Base-by-base conservation (phyloP, 1,140 invertebrate species). In the Heliconius himera region DNA sequence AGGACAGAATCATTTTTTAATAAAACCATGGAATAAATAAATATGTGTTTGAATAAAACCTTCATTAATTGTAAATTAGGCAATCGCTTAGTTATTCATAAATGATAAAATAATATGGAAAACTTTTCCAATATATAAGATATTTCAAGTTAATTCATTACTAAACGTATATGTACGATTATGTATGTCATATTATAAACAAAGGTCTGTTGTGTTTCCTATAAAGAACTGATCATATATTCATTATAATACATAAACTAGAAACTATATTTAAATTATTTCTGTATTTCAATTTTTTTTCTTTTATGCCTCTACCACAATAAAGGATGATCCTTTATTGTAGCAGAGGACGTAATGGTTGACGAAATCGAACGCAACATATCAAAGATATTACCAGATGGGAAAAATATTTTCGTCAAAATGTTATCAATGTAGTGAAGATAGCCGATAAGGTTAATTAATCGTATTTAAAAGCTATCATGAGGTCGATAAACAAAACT, bases 401-500 rank as follows among this genome's bases (percentile, higher is more conserved):
- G n/a, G 54, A 22, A 60, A 22, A 22, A 60, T 22, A n/a, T 22
- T 66, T 66, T 3, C 60, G 26, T 66, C 60, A 29, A 26, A 11
- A 66, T 29, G 60, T 1, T 29, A 66, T 66, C 22, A 29, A 11
- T 29, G 22, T 66, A 66, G 11, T 2, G 4, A 29, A 66, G 60
- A 66, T 26, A 29, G 4, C 13, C 11, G 60, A 66, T 66, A 66
- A 29, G 11, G 26, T 66, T 66, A 66, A 66, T 66, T 13, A 66
- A 26, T 66, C 13, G 26, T 29, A 66, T 66, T 66, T 22, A 66
- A 66, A 66, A 29, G 60, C 26, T 60, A 16, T 66, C 26, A 16
- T 72, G 2, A 38, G 36, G 70, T 72, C 70, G 70, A 72, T 16
- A 66, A 72, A 72, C 33, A 66, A 66, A 72, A 38, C 70, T 72